phyloP scores from a whole-genome alignment of 2,797 vertebrate genomes.

The Eutrigla gurnardus region DNA sequence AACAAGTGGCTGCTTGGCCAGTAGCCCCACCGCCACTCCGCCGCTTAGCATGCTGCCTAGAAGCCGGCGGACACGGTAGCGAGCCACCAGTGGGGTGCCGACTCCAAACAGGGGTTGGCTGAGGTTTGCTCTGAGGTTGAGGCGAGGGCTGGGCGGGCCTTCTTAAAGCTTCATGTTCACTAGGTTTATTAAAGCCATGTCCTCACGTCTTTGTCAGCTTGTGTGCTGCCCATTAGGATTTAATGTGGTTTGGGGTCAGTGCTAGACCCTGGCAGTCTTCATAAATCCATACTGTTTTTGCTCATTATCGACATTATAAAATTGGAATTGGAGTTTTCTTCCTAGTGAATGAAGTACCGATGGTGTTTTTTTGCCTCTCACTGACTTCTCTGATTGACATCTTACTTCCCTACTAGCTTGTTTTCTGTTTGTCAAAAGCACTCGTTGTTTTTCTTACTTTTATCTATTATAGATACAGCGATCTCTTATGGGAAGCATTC shows the following conservation, averaged over 20 bases:
- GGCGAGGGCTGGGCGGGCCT: constrained; percentile 19
- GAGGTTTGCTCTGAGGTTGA: constrained; percentile 63
- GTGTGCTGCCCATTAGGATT: constrained; percentile 51
- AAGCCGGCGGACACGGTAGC: constrained; percentile 56
- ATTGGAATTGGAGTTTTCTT: constrained; percentile 15
- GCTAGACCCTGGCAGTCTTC: constrained; percentile 21
- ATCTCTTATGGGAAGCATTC: background rate
- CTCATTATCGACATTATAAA: constrained; percentile 37
- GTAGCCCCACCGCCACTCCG: constrained; percentile 57
- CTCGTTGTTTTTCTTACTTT: constrained; percentile 16
- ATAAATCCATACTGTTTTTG: constrained; percentile 34
- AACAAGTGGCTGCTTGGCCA: constrained; percentile 72
- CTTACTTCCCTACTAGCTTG: background rate
- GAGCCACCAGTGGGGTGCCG: constrained; percentile 48
- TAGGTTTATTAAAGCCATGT: constrained; percentile 62
- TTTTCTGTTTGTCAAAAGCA: background rate
- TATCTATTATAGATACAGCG: background rate
- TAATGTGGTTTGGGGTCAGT: constrained; percentile 50
- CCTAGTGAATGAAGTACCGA: too few relatives aligned
- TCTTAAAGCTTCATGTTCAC: constrained; percentile 51
- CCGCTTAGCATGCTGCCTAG: constrained; percentile 51
- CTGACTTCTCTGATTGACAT: constrained; percentile 8
- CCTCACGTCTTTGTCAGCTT: constrained; percentile 53
- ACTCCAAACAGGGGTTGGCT: constrained; percentile 51
- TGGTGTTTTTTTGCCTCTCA: background rate